A percentile compares a stretch with the other conserved stretches of the same genome.
phyloP scores from a whole-genome alignment of 1,140 invertebrate genomes.

The Hyposmocoma kahamanoa region DNA sequence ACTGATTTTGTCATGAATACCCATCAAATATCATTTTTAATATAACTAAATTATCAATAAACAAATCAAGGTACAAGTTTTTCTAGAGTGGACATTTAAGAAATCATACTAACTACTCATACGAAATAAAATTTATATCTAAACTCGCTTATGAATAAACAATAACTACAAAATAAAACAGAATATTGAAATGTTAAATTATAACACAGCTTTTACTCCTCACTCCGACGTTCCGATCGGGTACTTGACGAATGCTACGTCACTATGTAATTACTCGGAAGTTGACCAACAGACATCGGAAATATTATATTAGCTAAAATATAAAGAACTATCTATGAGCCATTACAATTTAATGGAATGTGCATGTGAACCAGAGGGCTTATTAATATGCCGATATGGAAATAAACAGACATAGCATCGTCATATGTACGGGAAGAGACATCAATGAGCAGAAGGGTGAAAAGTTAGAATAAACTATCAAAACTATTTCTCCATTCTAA shows the following conservation, averaged over 20 bases:
- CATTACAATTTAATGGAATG: conserved; percentile 63
- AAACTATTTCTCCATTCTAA: conserved; percentile 46
- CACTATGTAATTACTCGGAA: conserved; percentile 15
- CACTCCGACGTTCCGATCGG: conserved; percentile 47
- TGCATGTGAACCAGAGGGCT: conserved; percentile 14
- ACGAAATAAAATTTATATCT: conserved; percentile 70
- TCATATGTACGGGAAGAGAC: conserved; percentile 46
- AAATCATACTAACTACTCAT: conserved; percentile 64
- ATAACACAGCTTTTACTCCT: conserved; percentile 69
- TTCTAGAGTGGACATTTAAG: conserved; percentile 53
- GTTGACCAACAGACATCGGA: conserved; percentile 9
- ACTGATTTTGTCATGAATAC: conserved; percentile 65
- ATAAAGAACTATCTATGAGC: conserved; percentile 44
- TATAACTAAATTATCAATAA: conserved; percentile 63
- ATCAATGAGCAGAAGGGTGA: conserved; percentile 50
- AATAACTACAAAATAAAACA: conserved; percentile 72
- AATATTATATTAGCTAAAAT: conserved; percentile 33
- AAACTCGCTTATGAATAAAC: conserved; percentile 68
- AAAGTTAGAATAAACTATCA: conserved; percentile 57
- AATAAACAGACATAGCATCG: conserved; percentile 50
- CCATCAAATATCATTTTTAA: conserved; percentile 60
- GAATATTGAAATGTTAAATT: conserved; percentile 70
- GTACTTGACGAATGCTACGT: conserved; percentile 53
- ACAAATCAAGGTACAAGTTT: conserved; percentile 66
- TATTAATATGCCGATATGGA: background rate